phyloP scores from a whole-genome alignment of 1,140 invertebrate species.

The Hesperophylax magnus region DNA sequence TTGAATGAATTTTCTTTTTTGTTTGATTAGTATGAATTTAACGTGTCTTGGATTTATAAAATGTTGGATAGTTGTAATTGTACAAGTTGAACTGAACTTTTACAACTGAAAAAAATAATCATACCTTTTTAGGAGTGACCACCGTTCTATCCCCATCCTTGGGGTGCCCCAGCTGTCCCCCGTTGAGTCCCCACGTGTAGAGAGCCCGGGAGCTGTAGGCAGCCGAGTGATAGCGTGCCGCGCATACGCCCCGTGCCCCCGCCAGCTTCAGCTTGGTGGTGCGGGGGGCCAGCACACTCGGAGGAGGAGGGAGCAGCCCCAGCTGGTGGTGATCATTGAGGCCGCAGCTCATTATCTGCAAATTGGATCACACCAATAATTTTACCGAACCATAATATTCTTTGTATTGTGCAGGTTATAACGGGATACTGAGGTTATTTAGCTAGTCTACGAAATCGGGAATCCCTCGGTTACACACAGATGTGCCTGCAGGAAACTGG shows the following conservation, averaged over 20 bases:
- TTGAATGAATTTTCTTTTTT: too few relatives aligned
- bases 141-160: conserved; percentile 63
- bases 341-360: conserved; percentile 74
- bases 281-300: conserved; percentile 69
- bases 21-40: too few relatives aligned
- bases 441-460: too few relatives aligned
- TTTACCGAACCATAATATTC: background rate
- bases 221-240: conserved; percentile 77
- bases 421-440: too few relatives aligned
- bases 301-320: conserved; percentile 69
- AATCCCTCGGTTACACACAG: too few relatives aligned
- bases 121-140: conserved; percentile 65
- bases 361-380: background rate
- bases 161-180: conserved; percentile 79
- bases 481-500: too few relatives aligned
- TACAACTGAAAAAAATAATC: too few relatives aligned
- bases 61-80: too few relatives aligned
- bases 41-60: too few relatives aligned
- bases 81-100: too few relatives aligned
- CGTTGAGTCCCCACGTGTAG: conserved; percentile 80
- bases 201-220: conserved; percentile 73
- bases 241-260: conserved; percentile 70
- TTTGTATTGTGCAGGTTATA: too few relatives aligned
- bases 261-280: conserved; percentile 60
- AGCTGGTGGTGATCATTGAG: conserved; percentile 75